Evolutionary conservation across 2,888 invertebrate genomes (phyloP).

Genomic region (Drosophila siamana): DNA sequence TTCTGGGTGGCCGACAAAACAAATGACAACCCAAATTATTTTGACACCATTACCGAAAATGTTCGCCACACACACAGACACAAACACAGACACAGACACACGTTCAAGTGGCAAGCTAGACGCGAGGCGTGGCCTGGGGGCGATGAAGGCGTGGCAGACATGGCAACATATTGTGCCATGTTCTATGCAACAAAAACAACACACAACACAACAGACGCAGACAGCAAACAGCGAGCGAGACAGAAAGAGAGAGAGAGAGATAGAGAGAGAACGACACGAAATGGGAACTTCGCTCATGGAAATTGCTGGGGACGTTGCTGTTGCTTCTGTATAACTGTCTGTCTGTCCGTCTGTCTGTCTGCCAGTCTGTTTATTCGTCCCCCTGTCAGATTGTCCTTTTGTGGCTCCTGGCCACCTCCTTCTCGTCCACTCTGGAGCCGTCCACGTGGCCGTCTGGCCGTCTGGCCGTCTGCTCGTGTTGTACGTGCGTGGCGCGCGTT

Average conservation of each 20-base stretch:
- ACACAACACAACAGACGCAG: constrained; percentile 31
- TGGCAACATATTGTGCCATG: constrained; percentile 78
- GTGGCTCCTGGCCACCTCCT: constrained; percentile 27
- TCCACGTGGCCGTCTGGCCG: constrained; percentile 21
- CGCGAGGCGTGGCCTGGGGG: constrained; percentile 33
- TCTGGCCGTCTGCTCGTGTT: constrained; percentile 31
- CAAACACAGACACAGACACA: constrained; percentile 39
- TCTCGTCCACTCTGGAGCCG: neutral
- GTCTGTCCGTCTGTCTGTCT: constrained; percentile 10
- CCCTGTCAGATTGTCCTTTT: constrained; percentile 44
- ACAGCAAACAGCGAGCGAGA: constrained; percentile 5
- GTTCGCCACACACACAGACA: constrained; percentile 43
- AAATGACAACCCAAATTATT: constrained; percentile 77
- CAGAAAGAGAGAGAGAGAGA: constrained; percentile 6
- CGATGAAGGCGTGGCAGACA: constrained; percentile 55
- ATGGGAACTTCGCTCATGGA: constrained; percentile 46
- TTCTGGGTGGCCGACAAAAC: constrained; percentile 59
- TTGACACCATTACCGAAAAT: constrained; percentile 77
- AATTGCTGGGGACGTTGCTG: constrained; percentile 52
- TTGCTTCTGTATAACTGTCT: constrained; percentile 42
- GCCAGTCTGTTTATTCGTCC: constrained; percentile 11
- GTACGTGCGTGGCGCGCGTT: constrained; percentile 69
- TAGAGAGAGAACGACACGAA: neutral
- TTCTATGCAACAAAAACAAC: constrained; percentile 62
- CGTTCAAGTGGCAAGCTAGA: constrained; percentile 56